Conservation (phyloP, 2,113 vertebrate genomes). For the Microcebus jonahi region DNA sequence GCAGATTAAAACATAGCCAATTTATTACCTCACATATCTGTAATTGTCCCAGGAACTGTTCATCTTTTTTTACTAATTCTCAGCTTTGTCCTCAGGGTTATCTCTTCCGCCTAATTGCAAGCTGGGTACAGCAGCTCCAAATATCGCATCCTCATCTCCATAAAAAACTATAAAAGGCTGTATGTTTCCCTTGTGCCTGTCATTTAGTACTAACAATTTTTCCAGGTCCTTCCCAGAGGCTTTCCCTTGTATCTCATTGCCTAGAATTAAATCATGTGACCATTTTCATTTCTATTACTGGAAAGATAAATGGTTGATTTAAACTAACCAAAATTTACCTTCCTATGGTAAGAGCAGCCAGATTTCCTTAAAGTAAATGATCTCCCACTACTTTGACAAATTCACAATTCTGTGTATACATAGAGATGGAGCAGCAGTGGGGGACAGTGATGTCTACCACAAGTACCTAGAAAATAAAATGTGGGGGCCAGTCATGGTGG, state of each 20-base stretch:
- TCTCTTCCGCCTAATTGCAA: neutral
- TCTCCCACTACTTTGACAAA: neutral
- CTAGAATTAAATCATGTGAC: neutral
- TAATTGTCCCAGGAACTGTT: neutral
- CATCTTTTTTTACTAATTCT: neutral
- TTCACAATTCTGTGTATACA: neutral
- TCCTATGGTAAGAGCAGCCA: neutral
- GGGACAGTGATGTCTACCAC: neutral
- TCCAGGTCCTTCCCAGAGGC: neutral
- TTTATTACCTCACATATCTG: neutral
- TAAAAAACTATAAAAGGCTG: neutral
- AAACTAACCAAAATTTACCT: neutral
- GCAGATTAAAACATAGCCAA: neutral
- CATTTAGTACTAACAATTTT: neutral
- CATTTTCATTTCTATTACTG: neutral
- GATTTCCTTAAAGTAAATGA: neutral
- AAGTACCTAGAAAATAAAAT: neutral
- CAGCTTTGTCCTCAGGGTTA: neutral
- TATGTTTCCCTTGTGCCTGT: neutral
- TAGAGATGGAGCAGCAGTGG: neutral
- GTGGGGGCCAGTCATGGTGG: neutral
- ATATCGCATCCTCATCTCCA: neutral
- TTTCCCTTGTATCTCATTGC: neutral
- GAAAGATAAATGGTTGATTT: neutral
- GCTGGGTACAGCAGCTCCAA: neutral